Evolutionary conservation across 2,113 vertebrate species (phyloP).

Genomic region (Bubalus kerabau): DNA sequence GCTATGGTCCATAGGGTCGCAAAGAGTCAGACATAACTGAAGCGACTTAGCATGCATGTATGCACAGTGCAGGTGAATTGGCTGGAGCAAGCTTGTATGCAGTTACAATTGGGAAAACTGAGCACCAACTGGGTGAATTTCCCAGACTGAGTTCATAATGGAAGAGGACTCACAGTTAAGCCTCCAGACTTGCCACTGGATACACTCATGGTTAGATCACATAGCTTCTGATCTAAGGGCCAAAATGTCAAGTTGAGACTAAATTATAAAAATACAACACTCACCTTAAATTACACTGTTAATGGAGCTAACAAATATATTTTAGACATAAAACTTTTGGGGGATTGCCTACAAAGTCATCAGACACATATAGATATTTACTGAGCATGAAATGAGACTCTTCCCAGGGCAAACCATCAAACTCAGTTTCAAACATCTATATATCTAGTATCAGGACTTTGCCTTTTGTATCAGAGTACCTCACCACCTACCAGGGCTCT

Average conservation of each 20-base stretch:
- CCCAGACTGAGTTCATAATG: neutral
- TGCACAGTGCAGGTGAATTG: neutral
- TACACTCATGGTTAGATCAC: neutral
- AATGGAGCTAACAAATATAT: neutral
- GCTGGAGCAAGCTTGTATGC: neutral
- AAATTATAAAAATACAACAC: conserved; percentile 14
- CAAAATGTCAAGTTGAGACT: neutral
- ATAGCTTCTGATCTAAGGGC: neutral
- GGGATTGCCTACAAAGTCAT: neutral
- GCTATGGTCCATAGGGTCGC: neutral
- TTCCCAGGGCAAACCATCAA: neutral
- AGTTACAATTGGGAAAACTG: neutral
- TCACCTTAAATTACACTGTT: neutral
- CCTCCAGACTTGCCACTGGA: neutral
- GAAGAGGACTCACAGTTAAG: neutral
- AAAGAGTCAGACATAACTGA: neutral
- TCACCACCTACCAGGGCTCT: neutral
- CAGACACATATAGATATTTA: neutral
- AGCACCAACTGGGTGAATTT: neutral
- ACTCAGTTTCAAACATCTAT: neutral
- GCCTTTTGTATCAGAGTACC: neutral
- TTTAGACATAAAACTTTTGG: neutral
- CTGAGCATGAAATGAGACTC: neutral
- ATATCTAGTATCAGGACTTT: neutral
- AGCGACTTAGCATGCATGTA: neutral